Evolutionary conservation across 2,113 vertebrate genomes (phyloP).

Genomic region (Catharus bicknelli): DNA sequence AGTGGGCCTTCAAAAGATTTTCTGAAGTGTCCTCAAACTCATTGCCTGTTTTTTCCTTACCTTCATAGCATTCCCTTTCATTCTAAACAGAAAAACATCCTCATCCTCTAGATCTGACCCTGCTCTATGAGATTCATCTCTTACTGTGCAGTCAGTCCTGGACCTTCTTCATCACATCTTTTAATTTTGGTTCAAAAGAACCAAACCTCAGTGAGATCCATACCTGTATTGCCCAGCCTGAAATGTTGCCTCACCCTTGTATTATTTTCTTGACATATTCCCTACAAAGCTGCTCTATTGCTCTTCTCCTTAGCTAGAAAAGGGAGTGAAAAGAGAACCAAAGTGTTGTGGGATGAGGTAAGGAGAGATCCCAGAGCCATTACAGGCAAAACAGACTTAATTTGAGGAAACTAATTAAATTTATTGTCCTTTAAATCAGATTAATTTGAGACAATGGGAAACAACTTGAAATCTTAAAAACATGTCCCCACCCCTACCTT

Average conservation of each 20-base stretch:
- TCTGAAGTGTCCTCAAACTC: background rate
- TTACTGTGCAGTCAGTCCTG: background rate
- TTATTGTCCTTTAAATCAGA: background rate
- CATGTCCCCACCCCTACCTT: background rate
- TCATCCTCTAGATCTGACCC: background rate
- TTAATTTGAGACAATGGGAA: background rate
- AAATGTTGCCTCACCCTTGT: background rate
- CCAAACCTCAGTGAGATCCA: background rate
- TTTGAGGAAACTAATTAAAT: background rate
- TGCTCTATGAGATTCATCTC: background rate
- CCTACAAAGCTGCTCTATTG: background rate
- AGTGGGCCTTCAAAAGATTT: background rate
- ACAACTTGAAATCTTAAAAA: background rate
- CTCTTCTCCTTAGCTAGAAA: background rate
- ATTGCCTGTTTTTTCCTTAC: background rate
- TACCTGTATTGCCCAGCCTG: background rate
- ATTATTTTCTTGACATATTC: background rate
- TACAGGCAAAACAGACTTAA: background rate
- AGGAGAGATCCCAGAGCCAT: background rate
- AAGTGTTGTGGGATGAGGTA: background rate
- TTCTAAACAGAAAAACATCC: slow-evolving; percentile 12
- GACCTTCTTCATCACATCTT: background rate
- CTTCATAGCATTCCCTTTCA: background rate
- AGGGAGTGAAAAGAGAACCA: background rate
- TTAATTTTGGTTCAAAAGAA: background rate